Percentiles rank a stretch among this genome's conserved stretches.
phyloP scores from a whole-genome alignment of 2,113 vertebrate species.

The Poecilia latipinna region DNA sequence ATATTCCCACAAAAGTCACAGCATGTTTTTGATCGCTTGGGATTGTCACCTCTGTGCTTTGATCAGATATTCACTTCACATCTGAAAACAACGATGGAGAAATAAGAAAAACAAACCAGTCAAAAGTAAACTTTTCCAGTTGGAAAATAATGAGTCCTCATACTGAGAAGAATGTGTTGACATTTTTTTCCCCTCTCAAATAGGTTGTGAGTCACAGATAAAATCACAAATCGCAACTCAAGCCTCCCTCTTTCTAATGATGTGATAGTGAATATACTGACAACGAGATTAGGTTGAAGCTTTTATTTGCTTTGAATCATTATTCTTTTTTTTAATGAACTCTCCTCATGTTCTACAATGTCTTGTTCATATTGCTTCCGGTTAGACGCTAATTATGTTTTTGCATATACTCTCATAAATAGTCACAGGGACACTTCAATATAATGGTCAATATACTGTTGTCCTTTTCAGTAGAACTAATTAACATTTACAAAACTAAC shows the following conservation, averaged over 20 bases:
- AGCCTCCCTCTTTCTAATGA: slow-evolving; percentile 26
- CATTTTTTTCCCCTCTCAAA: slow-evolving; percentile 35
- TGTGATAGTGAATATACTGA: slow-evolving; percentile 8
- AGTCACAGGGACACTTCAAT: slow-evolving; percentile 6
- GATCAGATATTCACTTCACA: not conserved
- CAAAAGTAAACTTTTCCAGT: slow-evolving; percentile 25
- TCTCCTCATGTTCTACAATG: slow-evolving; percentile 6
- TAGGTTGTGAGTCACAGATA: slow-evolving; percentile 32
- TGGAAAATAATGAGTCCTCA: slow-evolving; percentile 51
- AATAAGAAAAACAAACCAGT: not conserved
- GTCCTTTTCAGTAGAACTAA: not conserved
- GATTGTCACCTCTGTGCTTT: not conserved
- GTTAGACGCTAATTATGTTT: slow-evolving; percentile 38
- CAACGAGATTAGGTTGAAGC: not conserved
- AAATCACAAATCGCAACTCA: slow-evolving; percentile 22
- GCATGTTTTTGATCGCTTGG: not conserved
- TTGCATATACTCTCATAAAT: slow-evolving; percentile 16
- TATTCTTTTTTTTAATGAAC: slow-evolving; percentile 49
- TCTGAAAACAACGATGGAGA: not conserved
- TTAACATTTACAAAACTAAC: slow-evolving; percentile 7
- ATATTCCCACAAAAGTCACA: not conserved
- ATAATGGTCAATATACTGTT: slow-evolving; percentile 11
- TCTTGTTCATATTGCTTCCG: slow-evolving; percentile 23
- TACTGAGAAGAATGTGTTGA: slow-evolving; percentile 21
- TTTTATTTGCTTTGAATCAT: slow-evolving; percentile 1